Conservation (phyloP, 2,113 vertebrate species). For the Coptodon bakossiorum region DNA sequence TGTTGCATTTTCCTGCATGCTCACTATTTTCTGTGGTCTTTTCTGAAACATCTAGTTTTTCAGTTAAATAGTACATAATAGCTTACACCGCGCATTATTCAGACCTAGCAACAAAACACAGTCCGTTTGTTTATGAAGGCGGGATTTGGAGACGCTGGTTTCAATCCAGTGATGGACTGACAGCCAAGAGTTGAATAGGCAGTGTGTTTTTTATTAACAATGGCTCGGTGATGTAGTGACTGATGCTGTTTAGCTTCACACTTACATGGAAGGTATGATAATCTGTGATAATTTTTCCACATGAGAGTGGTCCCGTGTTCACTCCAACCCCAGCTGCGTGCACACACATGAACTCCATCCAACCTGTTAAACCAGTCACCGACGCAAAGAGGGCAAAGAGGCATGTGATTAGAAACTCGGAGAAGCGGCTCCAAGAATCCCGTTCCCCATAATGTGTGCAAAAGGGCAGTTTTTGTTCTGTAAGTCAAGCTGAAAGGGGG, state of each 20-base stretch:
- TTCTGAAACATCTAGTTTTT: not conserved
- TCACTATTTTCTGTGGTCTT: not conserved
- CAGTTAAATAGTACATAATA: not conserved
- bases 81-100: not conserved
- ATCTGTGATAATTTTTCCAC: not conserved
- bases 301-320: not conserved
- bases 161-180: not conserved
- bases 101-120: not conserved
- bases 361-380: not conserved
- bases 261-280: not conserved
- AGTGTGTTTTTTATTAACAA: not conserved
- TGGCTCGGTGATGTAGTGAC: not conserved
- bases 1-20: not conserved
- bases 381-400: not conserved
- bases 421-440: not conserved
- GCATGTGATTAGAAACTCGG: not conserved
- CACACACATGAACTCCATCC: not conserved
- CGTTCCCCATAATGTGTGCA: not conserved
- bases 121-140: not conserved
- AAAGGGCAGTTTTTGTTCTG: not conserved
- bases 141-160: not conserved
- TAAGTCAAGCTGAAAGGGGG: constrained; percentile 11
- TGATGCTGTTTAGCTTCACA: not conserved
- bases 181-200: not conserved
- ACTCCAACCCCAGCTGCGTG: not conserved